These are phyloP conservation scores for Eulemur mongoz DNA, from an alignment of 2,797 vertebrate species.

Conservation along the genomic window DNA sequence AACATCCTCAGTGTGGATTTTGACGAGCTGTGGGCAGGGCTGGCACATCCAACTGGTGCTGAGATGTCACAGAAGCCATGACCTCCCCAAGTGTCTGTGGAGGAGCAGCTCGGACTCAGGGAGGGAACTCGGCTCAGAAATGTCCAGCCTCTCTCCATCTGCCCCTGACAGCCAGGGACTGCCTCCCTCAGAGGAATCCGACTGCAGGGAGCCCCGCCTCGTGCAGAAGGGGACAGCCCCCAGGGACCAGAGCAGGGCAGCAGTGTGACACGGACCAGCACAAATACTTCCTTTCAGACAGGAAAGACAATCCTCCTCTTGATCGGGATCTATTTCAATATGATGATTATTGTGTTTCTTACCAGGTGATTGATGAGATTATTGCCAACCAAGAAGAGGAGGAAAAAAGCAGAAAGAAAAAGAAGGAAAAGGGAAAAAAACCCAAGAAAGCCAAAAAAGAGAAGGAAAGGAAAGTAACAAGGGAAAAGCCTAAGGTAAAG, in stretches of 20 bases:
- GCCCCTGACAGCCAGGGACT: accelerated
- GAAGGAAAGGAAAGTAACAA: conserved; percentile 29
- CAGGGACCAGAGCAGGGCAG: neutral
- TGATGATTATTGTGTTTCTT: neutral
- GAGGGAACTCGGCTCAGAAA: neutral
- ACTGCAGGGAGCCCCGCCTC: accelerated
- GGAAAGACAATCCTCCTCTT: accelerated
- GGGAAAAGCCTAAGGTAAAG: conserved; percentile 61
- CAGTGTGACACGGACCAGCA: accelerated
- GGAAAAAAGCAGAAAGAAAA: conserved; percentile 77
- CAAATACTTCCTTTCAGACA: accelerated
- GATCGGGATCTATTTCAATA: accelerated
- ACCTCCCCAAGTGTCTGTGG: accelerated
- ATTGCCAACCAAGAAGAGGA: conserved; percentile 81
- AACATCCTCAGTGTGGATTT: accelerated
- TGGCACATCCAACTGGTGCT: accelerated
- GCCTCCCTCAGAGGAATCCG: neutral
- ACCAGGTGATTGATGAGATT: conserved; percentile 87
- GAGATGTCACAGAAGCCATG: accelerated
- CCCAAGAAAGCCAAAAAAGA: conserved; percentile 67
- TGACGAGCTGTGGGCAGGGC: neutral
- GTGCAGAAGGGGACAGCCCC: accelerated
- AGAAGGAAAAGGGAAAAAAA: conserved; percentile 73
- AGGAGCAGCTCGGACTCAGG: neutral
- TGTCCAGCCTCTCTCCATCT: too few species aligned